Conservation (phyloP, 1,140 invertebrate species). For the Drosophila bocqueti region DNA sequence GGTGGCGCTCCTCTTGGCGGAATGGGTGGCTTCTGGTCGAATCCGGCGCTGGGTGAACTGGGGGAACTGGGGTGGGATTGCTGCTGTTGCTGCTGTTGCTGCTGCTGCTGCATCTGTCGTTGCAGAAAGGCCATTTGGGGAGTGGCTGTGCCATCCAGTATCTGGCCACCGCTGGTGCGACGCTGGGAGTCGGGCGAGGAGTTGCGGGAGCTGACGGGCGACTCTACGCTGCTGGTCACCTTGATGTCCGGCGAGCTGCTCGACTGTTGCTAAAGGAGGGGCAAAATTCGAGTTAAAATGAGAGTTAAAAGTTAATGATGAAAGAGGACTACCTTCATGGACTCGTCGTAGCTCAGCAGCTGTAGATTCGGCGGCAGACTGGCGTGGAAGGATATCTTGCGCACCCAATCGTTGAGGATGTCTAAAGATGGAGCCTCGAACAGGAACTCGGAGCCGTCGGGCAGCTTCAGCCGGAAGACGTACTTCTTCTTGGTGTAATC, state of each 20-base stretch:
- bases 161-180: slow-evolving; percentile 60
- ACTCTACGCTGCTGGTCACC: slow-evolving; percentile 75
- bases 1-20: slow-evolving; percentile 87
- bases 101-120: slow-evolving; percentile 85
- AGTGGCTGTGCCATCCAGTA: slow-evolving; percentile 60
- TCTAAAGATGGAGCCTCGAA: slow-evolving; percentile 91
- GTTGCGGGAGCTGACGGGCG: slow-evolving; percentile 83
- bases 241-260: slow-evolving; percentile 84
- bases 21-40: slow-evolving; percentile 86
- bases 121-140: slow-evolving; percentile 84
- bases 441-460: slow-evolving; percentile 97
- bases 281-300: neutral
- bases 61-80: slow-evolving; percentile 70
- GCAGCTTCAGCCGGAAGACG: slow-evolving; percentile 94
- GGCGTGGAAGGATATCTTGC: slow-evolving; percentile 97
- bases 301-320: no score
- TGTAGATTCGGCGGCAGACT: slow-evolving; percentile 94
- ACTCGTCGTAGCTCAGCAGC: slow-evolving; percentile 92
- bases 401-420: slow-evolving; percentile 96
- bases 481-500: slow-evolving; percentile 98
- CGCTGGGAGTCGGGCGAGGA: slow-evolving; percentile 84
- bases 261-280: slow-evolving; percentile 72
- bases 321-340: slow-evolving; percentile 70
- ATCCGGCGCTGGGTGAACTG: slow-evolving; percentile 74
- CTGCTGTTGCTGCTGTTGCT: slow-evolving; percentile 64